phyloP scores from a whole-genome alignment of 2,888 invertebrate genomes.

The Tipula unca region DNA sequence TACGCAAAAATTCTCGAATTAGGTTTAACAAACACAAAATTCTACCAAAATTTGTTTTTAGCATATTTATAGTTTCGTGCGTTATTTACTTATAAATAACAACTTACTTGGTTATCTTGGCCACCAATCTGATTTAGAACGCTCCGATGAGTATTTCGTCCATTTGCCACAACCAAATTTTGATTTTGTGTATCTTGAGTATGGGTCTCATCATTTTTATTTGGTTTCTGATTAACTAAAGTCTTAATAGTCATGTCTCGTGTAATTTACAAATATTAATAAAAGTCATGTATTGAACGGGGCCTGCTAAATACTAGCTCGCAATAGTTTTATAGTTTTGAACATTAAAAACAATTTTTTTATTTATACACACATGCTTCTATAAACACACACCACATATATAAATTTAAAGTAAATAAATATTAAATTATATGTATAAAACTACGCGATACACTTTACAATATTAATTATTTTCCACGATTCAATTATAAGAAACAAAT shows the following conservation, averaged over 20 bases:
- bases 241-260: conserved; percentile 40
- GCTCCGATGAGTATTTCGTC: conserved; percentile 33
- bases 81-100: neutral
- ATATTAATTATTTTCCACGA: neutral
- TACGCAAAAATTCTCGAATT: no score
- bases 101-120: conserved; percentile 10
- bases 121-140: conserved; percentile 29
- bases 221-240: conserved; percentile 31
- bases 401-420: neutral
- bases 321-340: neutral
- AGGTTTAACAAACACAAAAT: no score
- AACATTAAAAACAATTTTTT: neutral
- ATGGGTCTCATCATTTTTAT: conserved; percentile 31
- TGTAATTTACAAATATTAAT: neutral
- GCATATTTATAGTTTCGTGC: no score
- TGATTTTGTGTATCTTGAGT: conserved; percentile 27
- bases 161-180: conserved; percentile 26
- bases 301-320: neutral
- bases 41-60: no score
- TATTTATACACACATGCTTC: neutral
- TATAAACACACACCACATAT: neutral
- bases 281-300: neutral
- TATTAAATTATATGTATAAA: neutral
- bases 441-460: neutral
- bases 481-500: neutral